Evolutionary conservation across 1,140 invertebrate species (phyloP).

Genomic region (Drosophila guanche): DNA sequence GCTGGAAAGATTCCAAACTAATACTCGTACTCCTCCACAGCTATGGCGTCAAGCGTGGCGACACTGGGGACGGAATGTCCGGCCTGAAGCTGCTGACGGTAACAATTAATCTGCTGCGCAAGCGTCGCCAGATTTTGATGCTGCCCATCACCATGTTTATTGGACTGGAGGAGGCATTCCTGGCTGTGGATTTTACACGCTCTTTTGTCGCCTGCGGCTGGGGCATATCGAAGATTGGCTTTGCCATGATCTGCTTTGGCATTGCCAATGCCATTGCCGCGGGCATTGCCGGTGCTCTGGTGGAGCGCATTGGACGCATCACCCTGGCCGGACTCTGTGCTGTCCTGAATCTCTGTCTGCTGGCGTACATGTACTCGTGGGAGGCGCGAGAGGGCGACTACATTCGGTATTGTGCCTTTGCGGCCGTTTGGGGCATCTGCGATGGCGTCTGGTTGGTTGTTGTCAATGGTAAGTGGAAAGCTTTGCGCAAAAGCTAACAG

Average conservation of each 20-base stretch:
- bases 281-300: slow-evolving; percentile 90
- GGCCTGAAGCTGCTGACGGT: slow-evolving; percentile 89
- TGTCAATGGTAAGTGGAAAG: slow-evolving; percentile 90
- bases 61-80: slow-evolving; percentile 73
- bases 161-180: slow-evolving; percentile 96
- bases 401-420: slow-evolving; percentile 91
- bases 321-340: slow-evolving; percentile 89
- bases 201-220: slow-evolving; percentile 94
- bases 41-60: slow-evolving; percentile 72
- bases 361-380: slow-evolving; percentile 89
- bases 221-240: slow-evolving; percentile 95
- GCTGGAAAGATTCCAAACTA: neutral
- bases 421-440: slow-evolving; percentile 94
- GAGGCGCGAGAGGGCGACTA: slow-evolving; percentile 88
- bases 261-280: slow-evolving; percentile 92
- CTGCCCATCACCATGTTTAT: slow-evolving; percentile 97
- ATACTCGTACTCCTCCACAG: slow-evolving; percentile 23
- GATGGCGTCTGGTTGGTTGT: slow-evolving; percentile 97
- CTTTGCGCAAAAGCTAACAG: neutral
- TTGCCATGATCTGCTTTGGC: slow-evolving; percentile 96
- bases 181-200: slow-evolving; percentile 94
- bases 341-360: slow-evolving; percentile 89
- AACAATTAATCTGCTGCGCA: slow-evolving; percentile 90
- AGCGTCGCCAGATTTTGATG: slow-evolving; percentile 92
- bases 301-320: slow-evolving; percentile 90